A percentile compares a stretch with the other conserved stretches of the same genome.
Evolutionary conservation across 2,797 vertebrate genomes (phyloP).

Genomic region (Channa striata): DNA sequence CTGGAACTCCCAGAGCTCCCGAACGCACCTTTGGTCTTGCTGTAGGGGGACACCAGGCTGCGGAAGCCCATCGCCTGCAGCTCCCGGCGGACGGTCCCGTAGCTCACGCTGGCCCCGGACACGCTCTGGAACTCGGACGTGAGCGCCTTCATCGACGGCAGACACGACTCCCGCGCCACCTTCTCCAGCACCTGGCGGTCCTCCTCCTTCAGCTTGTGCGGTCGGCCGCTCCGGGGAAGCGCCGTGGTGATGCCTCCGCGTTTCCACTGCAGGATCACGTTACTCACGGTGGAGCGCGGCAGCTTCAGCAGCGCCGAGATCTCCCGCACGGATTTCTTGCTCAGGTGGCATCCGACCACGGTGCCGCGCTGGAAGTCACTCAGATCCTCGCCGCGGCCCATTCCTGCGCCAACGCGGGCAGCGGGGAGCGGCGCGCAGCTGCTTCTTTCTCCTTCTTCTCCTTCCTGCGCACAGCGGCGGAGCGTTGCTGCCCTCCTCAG

Average conservation of each 20-base stretch:
- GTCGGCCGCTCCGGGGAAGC: constrained; percentile 66
- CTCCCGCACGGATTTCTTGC: constrained; percentile 59
- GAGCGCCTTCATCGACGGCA: constrained; percentile 57
- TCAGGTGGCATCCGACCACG: constrained; percentile 65
- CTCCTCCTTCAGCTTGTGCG: constrained; percentile 66
- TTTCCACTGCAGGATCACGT: constrained; percentile 66
- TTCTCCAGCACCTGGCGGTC: constrained; percentile 59
- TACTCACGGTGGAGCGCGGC: constrained; percentile 64
- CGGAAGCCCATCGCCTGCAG: constrained; percentile 67
- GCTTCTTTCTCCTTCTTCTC: background rate
- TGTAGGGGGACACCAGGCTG: constrained; percentile 55
- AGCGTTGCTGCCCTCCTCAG: background rate
- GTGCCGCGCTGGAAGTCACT: constrained; percentile 70
- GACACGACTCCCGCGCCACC: constrained; percentile 41
- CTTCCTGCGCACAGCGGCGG: background rate
- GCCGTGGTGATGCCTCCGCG: constrained; percentile 61
- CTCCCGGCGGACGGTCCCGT: constrained; percentile 62
- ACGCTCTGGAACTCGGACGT: constrained; percentile 58
- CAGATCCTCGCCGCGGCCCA: constrained; percentile 67
- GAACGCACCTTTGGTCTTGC: constrained; percentile 45
- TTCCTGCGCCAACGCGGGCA: background rate
- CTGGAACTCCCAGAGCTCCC: background rate
- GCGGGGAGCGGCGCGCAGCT: background rate
- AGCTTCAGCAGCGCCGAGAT: constrained; percentile 55
- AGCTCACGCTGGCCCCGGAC: constrained; percentile 60